Evolutionary conservation across 2,888 invertebrate genomes (phyloP), one percentile per base, ranked within the genome.

Genomic region (Ellobium chinense): DNA sequence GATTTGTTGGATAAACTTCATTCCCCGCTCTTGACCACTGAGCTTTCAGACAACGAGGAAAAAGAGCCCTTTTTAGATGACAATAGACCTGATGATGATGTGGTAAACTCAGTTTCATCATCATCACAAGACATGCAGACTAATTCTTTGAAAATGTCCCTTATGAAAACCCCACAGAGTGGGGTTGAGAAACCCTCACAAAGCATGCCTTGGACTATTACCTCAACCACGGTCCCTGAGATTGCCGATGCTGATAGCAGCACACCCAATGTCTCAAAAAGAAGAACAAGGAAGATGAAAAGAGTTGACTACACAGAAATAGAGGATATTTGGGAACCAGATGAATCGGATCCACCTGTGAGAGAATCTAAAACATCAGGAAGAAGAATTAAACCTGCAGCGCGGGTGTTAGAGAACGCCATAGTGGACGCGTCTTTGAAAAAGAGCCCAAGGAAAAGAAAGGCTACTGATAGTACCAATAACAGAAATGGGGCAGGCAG

Each of bases 291-390:
- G 54, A 65, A 62, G 31, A 54, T 36, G 24, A 66, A 76, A 24
- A 76, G 76, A 66, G 76, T 76, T 7, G 56, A 76, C 56, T 76
- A 76, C 36, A 29, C 65, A 2, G 76, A 76, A 76, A 66, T 76
- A 66, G 18, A 36, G 24, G 76, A 76, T 27, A 36, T 27, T 21
- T 31, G 18, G 39, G 46, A 75, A n/a, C 21, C 31, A 14, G 56
- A 66, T 21, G 39, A 5, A 2, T 34, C 60, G 29, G 4, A 34
- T 1, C 24, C 29, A 18, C 39, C 31, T 65, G 21, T 65, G 2
- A 65, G 29, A 75, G 34, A 65, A n/a, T 65, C 65, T 24, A 36
- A 21, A 36, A 77, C 36, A 12, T 77, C 77, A 34, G 77, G 77
- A 27, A 29, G 77, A 18, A 77, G 34, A 68, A 68, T 77, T 21